A percentile compares a stretch with the other conserved stretches of the same genome.
These are phyloP conservation scores for Vanessa tameamea DNA, from an alignment of 1,140 invertebrate species.

Conservation along the genomic window DNA sequence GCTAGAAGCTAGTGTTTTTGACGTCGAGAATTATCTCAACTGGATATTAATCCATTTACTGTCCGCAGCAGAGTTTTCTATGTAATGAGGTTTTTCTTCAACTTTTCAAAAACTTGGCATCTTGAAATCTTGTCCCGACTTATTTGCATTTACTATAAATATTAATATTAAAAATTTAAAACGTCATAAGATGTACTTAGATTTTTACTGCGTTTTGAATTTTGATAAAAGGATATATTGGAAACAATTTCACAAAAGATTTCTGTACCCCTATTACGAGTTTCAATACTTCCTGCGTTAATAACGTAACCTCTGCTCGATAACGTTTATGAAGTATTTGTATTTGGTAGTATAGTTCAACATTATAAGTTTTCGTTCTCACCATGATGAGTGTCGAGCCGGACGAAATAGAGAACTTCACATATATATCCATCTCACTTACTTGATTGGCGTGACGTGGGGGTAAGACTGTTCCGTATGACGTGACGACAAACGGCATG, in stretches of 20 bases:
- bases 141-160: constrained; percentile 5
- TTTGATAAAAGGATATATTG: neutral
- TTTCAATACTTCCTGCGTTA: too few species aligned
- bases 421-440: too few species aligned
- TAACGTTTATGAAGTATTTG: too few species aligned
- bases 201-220: neutral
- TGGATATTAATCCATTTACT: constrained; percentile 25
- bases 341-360: too few species aligned
- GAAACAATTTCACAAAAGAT: neutral
- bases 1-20: constrained; percentile 22
- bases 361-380: too few species aligned
- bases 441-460: too few species aligned
- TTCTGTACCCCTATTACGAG: too few species aligned
- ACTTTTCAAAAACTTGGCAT: neutral
- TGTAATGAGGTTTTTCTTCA: constrained; percentile 21
- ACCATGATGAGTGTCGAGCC: too few species aligned
- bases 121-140: constrained; percentile 2
- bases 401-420: too few species aligned
- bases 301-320: too few species aligned
- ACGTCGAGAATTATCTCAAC: constrained; percentile 20
- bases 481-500: too few species aligned
- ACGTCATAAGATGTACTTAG: neutral
- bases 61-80: constrained; percentile 16
- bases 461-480: too few species aligned
- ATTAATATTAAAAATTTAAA: neutral